Percentiles rank a stretch among this genome's conserved stretches.
Conservation (phyloP, 2,113 vertebrate genomes). For the Cathartes aura region DNA sequence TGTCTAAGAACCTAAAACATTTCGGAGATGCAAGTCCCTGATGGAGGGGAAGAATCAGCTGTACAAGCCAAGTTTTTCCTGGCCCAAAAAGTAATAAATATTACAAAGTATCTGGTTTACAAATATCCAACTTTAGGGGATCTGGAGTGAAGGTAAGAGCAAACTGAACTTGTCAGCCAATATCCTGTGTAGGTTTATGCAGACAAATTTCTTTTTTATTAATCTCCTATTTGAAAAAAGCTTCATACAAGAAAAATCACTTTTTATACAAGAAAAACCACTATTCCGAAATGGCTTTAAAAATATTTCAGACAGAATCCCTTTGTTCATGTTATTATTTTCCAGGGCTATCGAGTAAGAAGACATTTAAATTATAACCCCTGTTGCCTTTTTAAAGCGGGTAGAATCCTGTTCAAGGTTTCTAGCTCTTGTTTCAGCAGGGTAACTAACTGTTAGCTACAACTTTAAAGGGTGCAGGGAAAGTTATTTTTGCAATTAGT, state of each 20-base stretch:
- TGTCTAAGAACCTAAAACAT: neutral
- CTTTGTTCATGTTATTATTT: neutral
- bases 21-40: too few relatives aligned
- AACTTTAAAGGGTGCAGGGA: neutral
- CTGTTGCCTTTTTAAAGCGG: neutral
- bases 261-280: neutral
- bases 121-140: neutral
- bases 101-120: neutral
- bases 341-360: neutral
- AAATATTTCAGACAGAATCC: neutral
- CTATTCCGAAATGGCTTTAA: neutral
- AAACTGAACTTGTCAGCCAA: neutral
- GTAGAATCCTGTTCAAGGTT: neutral
- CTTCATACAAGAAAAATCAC: neutral
- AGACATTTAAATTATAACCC: neutral
- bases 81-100: neutral
- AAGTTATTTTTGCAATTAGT: neutral
- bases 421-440: neutral
- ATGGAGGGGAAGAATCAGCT: neutral
- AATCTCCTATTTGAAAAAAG: neutral
- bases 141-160: neutral
- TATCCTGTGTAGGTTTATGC: neutral
- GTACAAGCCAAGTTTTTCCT: neutral
- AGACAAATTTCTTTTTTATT: neutral
- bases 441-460: neutral